Base-by-base conservation (phyloP, 1,140 invertebrate species). In the Rhopalosiphum maidis region DNA sequence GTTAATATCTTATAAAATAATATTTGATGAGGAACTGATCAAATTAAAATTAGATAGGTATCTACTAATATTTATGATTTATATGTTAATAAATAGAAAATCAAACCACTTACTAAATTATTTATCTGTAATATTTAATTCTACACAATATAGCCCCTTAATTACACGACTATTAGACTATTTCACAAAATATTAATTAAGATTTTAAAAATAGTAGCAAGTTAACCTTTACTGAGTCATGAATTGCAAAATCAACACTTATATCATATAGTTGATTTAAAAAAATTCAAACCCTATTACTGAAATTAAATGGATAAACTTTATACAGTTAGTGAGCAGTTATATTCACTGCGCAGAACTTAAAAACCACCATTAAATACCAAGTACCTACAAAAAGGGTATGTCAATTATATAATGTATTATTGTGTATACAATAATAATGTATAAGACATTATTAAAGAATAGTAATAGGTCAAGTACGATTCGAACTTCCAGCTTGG, bases 161-260 rank as follows among this genome's bases (percentile, higher is more conserved):
- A 88, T 3, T 43, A 51, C 6, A 54, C 1, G 7, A 89, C n/a
- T 51, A n/a, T 46, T 18, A 3, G 25, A 15, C 4, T 88, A 88
- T 54, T 89, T 35, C 22, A 89, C 21, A 35, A 22, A 68, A 68
- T 68, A n/a, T 30, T 11, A 68, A 35, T 51, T 51, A 51, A 37
- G 46, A 3, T 54, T 41, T 54, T 89, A 89, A 89, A 89, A 89
- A 89, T 89, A 89, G 88, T 55, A 37, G 1, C n/a, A 35, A 55
- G 6, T 89, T 37, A 55, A 89, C 88, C 88, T 89, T 54, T 25
- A 41, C 51, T 23, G 4, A 35, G 23, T 15, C 22, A 41, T 25
- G 9, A 35, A 22, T 89, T 89, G 51, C 51, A 55, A 25, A 55
- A 55, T 30, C 9, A 89, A 25, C 4, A 54, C 25, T 46, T 7